Conservation (phyloP, 2,797 vertebrate species). For the Rhodeus uyekii region DNA sequence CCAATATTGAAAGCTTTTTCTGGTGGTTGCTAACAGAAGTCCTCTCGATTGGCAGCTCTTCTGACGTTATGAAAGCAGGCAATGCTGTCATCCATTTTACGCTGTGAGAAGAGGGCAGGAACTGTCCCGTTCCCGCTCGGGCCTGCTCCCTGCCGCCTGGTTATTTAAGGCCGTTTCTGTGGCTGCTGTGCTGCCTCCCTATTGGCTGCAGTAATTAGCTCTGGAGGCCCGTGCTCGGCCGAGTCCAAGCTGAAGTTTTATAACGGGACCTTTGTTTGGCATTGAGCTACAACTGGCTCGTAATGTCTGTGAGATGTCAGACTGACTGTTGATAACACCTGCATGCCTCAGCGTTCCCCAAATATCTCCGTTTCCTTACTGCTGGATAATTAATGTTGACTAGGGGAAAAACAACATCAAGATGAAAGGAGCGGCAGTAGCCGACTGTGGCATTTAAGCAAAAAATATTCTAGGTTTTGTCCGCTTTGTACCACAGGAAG, state of each 20-base stretch:
- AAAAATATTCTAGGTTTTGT: not conserved
- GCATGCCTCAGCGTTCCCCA: not conserved
- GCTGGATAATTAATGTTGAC: not conserved
- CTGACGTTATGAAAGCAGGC: not conserved
- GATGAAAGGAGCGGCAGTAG: not conserved
- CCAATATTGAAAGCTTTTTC: not conserved
- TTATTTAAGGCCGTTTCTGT: slow-evolving; percentile 19
- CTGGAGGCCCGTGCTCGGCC: slow-evolving; percentile 67
- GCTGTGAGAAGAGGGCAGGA: not conserved
- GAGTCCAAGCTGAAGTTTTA: slow-evolving; percentile 60
- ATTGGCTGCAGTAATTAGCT: slow-evolving; percentile 28
- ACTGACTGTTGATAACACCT: slow-evolving; percentile 14
- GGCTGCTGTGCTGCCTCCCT: not conserved
- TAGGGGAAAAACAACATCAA: too few relatives aligned
- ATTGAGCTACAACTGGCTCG: slow-evolving; percentile 69
- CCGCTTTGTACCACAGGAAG: not conserved
- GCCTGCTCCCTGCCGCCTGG: slow-evolving; percentile 2
- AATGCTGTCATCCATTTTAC: slow-evolving; percentile 29
- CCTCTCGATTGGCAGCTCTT: not conserved
- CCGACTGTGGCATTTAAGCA: not conserved
- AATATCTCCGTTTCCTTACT: not conserved
- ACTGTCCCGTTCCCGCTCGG: not conserved
- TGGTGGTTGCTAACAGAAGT: not conserved
- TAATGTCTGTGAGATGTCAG: slow-evolving; percentile 14
- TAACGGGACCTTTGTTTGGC: slow-evolving; percentile 66